Evolutionary conservation across 2,888 invertebrate genomes (phyloP).

Genomic region (Tyria jacobaeae): DNA sequence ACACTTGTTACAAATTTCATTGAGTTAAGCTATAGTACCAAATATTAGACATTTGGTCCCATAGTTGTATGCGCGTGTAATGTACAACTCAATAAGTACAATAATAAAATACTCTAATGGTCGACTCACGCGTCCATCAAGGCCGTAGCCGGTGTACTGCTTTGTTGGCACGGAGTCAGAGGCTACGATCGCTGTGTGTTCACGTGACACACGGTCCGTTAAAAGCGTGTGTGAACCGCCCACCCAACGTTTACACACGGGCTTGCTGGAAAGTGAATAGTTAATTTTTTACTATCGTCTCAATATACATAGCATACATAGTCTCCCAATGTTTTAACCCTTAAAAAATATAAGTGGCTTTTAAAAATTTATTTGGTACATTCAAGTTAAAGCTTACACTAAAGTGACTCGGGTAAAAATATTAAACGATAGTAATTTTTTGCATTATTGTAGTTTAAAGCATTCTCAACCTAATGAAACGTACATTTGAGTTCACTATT

Average conservation of each 20-base stretch:
- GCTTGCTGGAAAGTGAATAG: slow-evolving; percentile 21
- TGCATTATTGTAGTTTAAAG: too few species aligned
- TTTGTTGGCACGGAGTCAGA: slow-evolving; percentile 32
- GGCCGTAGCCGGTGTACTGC: slow-evolving; percentile 60
- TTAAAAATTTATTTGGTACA: too few species aligned
- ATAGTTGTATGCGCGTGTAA: not conserved
- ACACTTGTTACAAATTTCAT: not conserved
- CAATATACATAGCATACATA: not conserved
- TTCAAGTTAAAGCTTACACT: too few species aligned
- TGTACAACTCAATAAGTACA: too few species aligned
- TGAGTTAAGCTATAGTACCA: not conserved
- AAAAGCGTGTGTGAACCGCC: slow-evolving; percentile 46
- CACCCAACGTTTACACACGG: slow-evolving; percentile 45
- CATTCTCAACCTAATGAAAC: too few species aligned
- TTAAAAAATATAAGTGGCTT: too few species aligned
- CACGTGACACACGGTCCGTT: slow-evolving; percentile 42
- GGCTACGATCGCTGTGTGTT: slow-evolving; percentile 5
- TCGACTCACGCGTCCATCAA: slow-evolving; percentile 65
- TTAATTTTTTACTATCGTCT: not conserved
- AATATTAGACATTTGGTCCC: not conserved
- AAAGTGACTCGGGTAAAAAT: too few species aligned
- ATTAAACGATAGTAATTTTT: too few species aligned
- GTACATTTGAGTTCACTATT: too few species aligned
- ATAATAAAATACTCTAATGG: not conserved
- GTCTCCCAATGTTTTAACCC: too few species aligned